phyloP scores from a whole-genome alignment of 2,888 invertebrate species.

The Opisthograptis luteolata region DNA sequence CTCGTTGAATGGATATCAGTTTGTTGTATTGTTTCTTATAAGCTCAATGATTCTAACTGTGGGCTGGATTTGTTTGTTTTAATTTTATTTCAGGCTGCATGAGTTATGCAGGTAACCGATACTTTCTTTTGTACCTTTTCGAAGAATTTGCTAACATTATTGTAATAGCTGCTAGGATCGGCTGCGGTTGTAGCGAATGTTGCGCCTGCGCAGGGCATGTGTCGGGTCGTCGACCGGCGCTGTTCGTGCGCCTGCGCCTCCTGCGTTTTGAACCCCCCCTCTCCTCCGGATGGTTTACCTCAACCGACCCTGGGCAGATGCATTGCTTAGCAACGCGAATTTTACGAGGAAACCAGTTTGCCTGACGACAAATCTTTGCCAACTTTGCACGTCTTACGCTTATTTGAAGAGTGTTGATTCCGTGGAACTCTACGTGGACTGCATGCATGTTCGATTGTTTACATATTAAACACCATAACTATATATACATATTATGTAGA shows the following conservation, averaged over 20 bases:
- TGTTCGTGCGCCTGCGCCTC: conserved; percentile 79
- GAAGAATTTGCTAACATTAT: conserved; percentile 60
- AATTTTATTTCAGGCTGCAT: conserved; percentile 15
- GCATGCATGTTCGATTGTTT: conserved; percentile 14
- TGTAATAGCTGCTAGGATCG: conserved; percentile 70
- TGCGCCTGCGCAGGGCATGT: conserved; percentile 78
- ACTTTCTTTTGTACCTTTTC: conserved; percentile 26
- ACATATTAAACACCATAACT: conserved; percentile 14
- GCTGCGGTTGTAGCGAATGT: conserved; percentile 68
- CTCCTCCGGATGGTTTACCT: conserved; percentile 64
- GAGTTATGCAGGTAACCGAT: conserved; percentile 18
- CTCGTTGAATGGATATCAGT: conserved; percentile 37
- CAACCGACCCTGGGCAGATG: conserved; percentile 76
- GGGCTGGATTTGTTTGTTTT: conserved; percentile 19
- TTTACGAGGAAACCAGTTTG: conserved; percentile 80
- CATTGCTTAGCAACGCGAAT: conserved; percentile 80
- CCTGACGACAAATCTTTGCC: conserved; percentile 63
- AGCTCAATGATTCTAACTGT: conserved; percentile 29
- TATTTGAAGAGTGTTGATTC: conserved; percentile 19
- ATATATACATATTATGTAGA: too few relatives aligned
- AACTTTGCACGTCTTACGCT: conserved; percentile 31
- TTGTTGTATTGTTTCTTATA: conserved; percentile 34
- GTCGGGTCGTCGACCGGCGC: conserved; percentile 81
- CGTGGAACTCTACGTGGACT: conserved; percentile 5
- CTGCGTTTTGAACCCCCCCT: conserved; percentile 74